Percentiles rank a stretch among this genome's conserved stretches.
phyloP scores from a whole-genome alignment of 2,113 vertebrate species.

The Colistium nudipinnis region DNA sequence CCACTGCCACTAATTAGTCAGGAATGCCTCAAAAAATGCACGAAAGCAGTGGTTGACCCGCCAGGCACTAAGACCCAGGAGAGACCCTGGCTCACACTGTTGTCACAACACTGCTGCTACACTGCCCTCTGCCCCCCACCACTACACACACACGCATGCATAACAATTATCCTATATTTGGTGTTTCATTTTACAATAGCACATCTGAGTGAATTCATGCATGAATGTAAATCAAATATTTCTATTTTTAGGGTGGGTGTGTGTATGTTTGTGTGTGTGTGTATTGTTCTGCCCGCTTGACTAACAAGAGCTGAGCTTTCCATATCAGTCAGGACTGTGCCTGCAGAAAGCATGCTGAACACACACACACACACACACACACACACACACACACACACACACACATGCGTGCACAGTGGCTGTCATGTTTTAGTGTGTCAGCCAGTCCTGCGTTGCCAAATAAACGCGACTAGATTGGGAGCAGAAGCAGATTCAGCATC shows the following conservation, averaged over 20 bases:
- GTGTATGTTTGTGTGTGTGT: neutral
- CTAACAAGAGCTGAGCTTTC: constrained; percentile 27
- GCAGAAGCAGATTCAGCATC: constrained; percentile 74
- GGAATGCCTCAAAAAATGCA: constrained; percentile 38
- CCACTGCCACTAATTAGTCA: constrained; percentile 34
- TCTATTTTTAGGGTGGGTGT: neutral
- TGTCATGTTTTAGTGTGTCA: constrained; percentile 70
- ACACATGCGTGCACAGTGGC: constrained; percentile 16
- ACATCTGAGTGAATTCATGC: constrained; percentile 29
- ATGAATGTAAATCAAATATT: constrained; percentile 24
- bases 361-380: constrained; percentile 5
- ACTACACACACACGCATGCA: neutral
- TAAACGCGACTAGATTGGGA: constrained; percentile 67
- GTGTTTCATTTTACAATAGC: constrained; percentile 23
- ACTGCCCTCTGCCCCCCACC: constrained; percentile 58
- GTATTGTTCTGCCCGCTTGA: constrained; percentile 26
- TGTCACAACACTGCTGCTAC: constrained; percentile 68
- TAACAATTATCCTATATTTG: constrained; percentile 36
- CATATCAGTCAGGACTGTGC: constrained; percentile 52
- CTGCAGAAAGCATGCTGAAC: too few species aligned
- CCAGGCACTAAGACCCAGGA: constrained; percentile 63
- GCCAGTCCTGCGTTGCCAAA: constrained; percentile 53
- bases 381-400: neutral
- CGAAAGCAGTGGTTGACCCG: neutral
- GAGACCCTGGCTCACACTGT: constrained; percentile 53